phyloP scores from a whole-genome alignment of 1,140 invertebrate species.

The Sitobion miscanthi region DNA sequence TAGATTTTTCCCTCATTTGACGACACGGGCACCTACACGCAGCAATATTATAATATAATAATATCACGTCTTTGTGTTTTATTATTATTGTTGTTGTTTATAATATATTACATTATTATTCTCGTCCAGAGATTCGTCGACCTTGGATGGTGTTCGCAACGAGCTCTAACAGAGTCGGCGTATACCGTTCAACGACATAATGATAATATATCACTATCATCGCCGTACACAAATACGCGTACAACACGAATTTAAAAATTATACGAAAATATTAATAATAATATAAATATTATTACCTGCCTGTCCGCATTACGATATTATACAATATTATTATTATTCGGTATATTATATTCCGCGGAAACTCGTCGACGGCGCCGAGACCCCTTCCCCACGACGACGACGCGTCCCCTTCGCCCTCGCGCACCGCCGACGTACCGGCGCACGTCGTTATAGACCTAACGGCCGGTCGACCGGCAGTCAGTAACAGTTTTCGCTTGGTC shows the following conservation, averaged over 20 bases:
- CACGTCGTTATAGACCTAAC: slow-evolving; percentile 5
- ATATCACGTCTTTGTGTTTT: background rate
- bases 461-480: slow-evolving; percentile 7
- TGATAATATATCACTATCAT: background rate
- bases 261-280: background rate
- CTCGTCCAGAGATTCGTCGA: background rate
- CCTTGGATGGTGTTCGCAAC: background rate
- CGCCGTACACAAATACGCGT: background rate
- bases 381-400: background rate
- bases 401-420: background rate
- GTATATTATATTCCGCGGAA: background rate
- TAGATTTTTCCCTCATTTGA: too few relatives aligned
- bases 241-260: background rate
- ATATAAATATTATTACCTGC: too few relatives aligned
- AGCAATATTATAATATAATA: background rate
- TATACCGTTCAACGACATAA: background rate
- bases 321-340: too few relatives aligned
- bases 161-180: background rate
- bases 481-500: background rate
- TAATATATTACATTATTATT: background rate
- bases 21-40: too few relatives aligned
- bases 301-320: too few relatives aligned
- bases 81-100: background rate
- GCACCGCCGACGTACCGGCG: background rate
- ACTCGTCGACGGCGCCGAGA: background rate